Evolutionary conservation across 2,797 vertebrate species (phyloP).

Genomic region (Oryzias dopingdopingensis): DNA sequence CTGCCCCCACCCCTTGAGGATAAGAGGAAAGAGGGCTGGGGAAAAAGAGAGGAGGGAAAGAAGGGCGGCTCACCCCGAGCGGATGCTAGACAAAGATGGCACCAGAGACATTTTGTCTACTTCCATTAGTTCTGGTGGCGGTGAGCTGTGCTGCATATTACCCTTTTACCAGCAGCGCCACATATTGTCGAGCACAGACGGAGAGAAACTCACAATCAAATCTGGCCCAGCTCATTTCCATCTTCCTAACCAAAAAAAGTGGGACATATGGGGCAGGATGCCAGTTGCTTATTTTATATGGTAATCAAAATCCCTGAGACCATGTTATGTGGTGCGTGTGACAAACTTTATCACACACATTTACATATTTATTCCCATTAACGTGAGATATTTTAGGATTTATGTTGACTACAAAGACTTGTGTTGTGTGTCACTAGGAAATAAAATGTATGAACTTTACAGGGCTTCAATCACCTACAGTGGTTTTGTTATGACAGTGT

Average conservation of each 20-base stretch:
- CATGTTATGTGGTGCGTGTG: conserved; percentile 63
- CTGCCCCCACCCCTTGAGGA: conserved; percentile 64
- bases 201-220: conserved; percentile 66
- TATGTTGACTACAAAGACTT: conserved; percentile 24
- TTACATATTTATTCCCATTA: conserved; percentile 55
- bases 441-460: conserved; percentile 37
- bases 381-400: conserved; percentile 49
- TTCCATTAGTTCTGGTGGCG: conserved; percentile 79
- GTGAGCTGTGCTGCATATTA: conserved; percentile 75
- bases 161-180: conserved; percentile 66
- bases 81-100: conserved; percentile 77
- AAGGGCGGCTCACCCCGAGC: conserved; percentile 68
- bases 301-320: conserved; percentile 74
- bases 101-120: conserved; percentile 80
- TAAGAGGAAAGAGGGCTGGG: conserved; percentile 51
- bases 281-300: conserved; percentile 81
- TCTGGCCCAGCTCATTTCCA: conserved; percentile 70
- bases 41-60: conserved; percentile 60
- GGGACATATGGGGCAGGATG: conserved; percentile 73
- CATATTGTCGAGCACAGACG: conserved; percentile 65
- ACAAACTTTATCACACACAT: conserved; percentile 61
- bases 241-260: conserved; percentile 62
- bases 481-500: conserved; percentile 39
- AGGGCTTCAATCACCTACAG: conserved; percentile 34
- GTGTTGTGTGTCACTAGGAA: conserved; percentile 34